Evolutionary conservation across 2,888 invertebrate genomes (phyloP), one percentile per base, ranked within the genome.

Genomic region (Sminthurides aquaticus): DNA sequence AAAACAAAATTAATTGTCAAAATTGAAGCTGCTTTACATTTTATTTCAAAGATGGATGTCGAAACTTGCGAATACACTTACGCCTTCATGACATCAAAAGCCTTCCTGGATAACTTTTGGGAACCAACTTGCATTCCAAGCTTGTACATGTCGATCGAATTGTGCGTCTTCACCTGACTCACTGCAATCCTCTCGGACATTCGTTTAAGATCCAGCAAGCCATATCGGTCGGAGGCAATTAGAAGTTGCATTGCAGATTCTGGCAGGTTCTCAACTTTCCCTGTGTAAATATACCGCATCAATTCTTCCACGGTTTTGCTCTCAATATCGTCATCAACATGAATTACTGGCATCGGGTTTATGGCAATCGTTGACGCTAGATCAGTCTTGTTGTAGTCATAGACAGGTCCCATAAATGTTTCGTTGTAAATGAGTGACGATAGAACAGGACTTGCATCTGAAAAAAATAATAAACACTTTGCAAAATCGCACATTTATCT

Each of bases 281-380:
- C 72, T 5, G 72, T 72, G 59, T 72, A 72, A 60, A 72, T 65
- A 27, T 69, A 72, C 3, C 68, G 65, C 3, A 72, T 57, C 56
- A 72, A 56, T 54, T 70, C 72, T 27, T 61, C 66, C 8, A 70
- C 52, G 11, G 60, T 60, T 3, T 68, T 64, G 2, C 56, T n/a
- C 2, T 66, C 67, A 22, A 70, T 67, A 48, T 71, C 69, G 48
- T 69, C 68, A 2, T 69, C 71, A 1, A 71, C 60, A 26, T 71
- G 55, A 61, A 61, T 54, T 1, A 61, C 43, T 1, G 43, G 5
- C 34, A 49, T 5, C 25, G 60, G 60, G 25, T 34, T 34, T 34
- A 34, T 34, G 5, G 43, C 5, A 5, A 34, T 11, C 43, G 43
- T 5, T 15, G 15, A 15, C 5, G 43, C 67, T 2, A 67, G 28